A percentile compares a stretch with the other conserved stretches of the same genome.
These are phyloP conservation scores for Rostratula benghalensis DNA, from an alignment of 2,113 vertebrate species.

Conservation along the genomic window DNA sequence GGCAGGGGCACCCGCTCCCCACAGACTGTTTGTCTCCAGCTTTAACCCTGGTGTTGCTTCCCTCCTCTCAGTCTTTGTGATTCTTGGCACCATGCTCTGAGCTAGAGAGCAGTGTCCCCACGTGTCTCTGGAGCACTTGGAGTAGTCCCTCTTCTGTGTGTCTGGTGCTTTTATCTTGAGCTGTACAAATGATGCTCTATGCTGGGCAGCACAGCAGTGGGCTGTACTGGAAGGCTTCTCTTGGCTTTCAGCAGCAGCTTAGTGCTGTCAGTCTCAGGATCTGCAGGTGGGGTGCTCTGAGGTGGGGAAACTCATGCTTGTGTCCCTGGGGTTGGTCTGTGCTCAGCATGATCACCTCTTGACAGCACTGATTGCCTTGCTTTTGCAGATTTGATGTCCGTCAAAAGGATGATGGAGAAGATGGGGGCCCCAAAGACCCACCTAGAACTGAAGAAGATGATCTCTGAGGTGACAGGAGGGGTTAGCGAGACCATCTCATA, in stretches of 20 bases:
- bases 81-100: slow-evolving; percentile 11
- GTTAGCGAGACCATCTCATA: slow-evolving; percentile 92
- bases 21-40: slow-evolving; percentile 34
- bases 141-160: neutral
- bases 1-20: slow-evolving; percentile 12
- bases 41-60: neutral
- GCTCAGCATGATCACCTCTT: neutral
- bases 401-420: slow-evolving; percentile 99
- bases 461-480: slow-evolving; percentile 91
- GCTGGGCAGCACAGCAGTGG: neutral
- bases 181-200: neutral
- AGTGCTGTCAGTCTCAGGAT: neutral
- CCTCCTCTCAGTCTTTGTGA: neutral
- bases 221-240: neutral
- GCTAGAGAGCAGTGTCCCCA: neutral
- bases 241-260: neutral
- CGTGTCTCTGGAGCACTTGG: neutral
- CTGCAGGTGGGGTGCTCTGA: neutral
- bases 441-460: slow-evolving; percentile 97
- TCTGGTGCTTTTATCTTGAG: neutral
- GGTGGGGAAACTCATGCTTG: neutral
- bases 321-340: neutral
- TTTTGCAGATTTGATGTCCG: slow-evolving; percentile 90
- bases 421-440: slow-evolving; percentile 95
- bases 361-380: neutral